Evolutionary conservation across 1,140 invertebrate genomes (phyloP).

Genomic region (Magallana ariakensis): DNA sequence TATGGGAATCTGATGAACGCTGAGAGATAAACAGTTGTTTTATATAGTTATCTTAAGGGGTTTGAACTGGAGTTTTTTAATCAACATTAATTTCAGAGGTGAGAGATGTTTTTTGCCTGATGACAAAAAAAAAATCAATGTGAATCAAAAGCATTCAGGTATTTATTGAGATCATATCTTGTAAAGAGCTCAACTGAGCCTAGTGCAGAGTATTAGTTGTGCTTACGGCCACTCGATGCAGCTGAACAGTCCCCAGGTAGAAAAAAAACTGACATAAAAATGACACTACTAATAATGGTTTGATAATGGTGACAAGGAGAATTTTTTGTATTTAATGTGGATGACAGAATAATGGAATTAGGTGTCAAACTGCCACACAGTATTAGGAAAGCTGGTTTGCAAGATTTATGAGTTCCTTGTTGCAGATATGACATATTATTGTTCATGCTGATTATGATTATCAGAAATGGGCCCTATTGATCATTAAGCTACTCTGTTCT

Average conservation of each 20-base stretch:
- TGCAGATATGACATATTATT: constrained; percentile 18
- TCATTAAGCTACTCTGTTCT: not conserved
- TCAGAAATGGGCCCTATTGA: not conserved
- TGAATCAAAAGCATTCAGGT: constrained; percentile 3
- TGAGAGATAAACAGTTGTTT: no score
- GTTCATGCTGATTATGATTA: constrained; percentile 4
- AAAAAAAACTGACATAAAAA: constrained; percentile 7
- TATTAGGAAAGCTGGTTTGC: not conserved
- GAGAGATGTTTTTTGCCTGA: constrained; percentile 5
- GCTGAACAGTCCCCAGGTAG: constrained; percentile 4
- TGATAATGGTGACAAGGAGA: not conserved
- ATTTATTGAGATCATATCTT: constrained; percentile 4
- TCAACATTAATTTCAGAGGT: constrained; percentile 24
- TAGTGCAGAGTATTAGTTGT: not conserved
- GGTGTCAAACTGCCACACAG: constrained; percentile 16
- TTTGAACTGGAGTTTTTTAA: not conserved
- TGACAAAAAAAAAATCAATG: constrained; percentile 27
- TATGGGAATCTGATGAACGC: no score
- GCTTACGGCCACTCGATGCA: not conserved
- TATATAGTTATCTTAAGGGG: no score
- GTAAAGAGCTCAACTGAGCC: constrained; percentile 9
- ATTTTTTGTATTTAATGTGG: constrained; percentile 17
- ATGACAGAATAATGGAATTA: constrained; percentile 26
- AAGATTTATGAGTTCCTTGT: constrained; percentile 14
- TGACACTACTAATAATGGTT: constrained; percentile 11